Base-by-base conservation (phyloP, 2,797 vertebrate species). In the Hirundo rustica region DNA sequence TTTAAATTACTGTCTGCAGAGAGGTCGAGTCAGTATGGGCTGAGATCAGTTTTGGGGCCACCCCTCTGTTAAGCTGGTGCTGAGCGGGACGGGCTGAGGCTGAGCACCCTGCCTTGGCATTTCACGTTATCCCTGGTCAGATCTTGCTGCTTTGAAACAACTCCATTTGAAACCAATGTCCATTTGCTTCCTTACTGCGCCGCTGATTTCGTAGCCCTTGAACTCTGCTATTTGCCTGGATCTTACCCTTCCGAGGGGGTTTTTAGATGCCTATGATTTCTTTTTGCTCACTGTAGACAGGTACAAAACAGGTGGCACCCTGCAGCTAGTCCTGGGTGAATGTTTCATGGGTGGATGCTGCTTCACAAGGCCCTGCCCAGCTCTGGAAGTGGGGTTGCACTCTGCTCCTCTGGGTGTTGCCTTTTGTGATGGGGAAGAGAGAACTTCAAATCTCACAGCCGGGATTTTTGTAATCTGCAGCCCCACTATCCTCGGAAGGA, bases 291-390 rank as follows among this genome's bases (percentile, higher is more conserved):
- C 51, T 0, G 0, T n/a, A 62, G 68, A 27, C 25, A 58, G 11
- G n/a, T 70, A 20, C 2, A 17, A 58, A 88, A n/a, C 27, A 83
- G 57, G 29, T 30, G 42, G 21, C 29, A 54, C 42, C 21, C 47
- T 57, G 23, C 7, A 10, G 26, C 19, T 1, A 1, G 9, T 62
- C 38, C 51, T 60, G 58, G 36, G 30, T 44, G 45, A 48, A n/a
- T 13, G 18, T 50, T 71, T 85, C 57, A 10, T 0, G 0, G n/a
- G 12, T 38, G 26, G 3, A 10, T 38, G 18, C 30, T 79, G 57
- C 36, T 72, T 83, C 30, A 47, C 30, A 17, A 55, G 27, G 14
- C 34, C 29, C 21, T 90, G 30, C 40, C 22, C 4, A 6, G 44
- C 51, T 81, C 53, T 60, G 36, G n/a, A 67, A 55, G 26, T 13